Evolutionary conservation across 2,888 invertebrate genomes (phyloP).

Genomic region (Agrochola lota): DNA sequence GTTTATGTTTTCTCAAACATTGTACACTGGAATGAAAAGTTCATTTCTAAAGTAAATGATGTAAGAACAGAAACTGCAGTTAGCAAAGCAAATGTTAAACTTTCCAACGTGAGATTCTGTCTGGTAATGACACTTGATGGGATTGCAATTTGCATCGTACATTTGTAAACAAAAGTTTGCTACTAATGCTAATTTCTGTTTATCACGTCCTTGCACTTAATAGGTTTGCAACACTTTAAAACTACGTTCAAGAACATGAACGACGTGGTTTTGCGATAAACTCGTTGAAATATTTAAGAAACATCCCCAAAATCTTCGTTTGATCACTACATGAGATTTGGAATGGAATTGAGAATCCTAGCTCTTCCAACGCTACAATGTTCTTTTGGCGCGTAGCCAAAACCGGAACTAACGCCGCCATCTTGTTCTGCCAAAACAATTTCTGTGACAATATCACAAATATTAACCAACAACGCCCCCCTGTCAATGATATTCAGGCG

Average conservation of each 20-base stretch:
- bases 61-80: constrained; percentile 12
- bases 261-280: not conserved
- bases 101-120: constrained; percentile 41
- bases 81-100: constrained; percentile 30
- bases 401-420: too few species aligned
- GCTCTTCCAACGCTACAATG: not conserved
- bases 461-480: not conserved
- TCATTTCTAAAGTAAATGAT: constrained; percentile 17
- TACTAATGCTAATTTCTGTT: constrained; percentile 20
- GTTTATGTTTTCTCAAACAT: constrained; percentile 14
- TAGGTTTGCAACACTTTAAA: constrained; percentile 4
- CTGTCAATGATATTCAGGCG: not conserved
- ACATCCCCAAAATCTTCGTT: not conserved
- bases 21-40: not conserved
- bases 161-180: constrained; percentile 19
- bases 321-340: not conserved
- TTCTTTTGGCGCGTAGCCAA: not conserved
- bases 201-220: constrained; percentile 28
- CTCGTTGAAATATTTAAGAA: not conserved
- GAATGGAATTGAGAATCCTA: not conserved
- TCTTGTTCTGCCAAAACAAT: not conserved
- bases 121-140: constrained; percentile 41
- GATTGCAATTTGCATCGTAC: constrained; percentile 16
- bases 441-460: not conserved
- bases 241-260: constrained; percentile 30